A percentile compares a stretch with the other conserved stretches of the same genome.
Conservation (phyloP, 2,888 invertebrate genomes). For the Macaria notata region DNA sequence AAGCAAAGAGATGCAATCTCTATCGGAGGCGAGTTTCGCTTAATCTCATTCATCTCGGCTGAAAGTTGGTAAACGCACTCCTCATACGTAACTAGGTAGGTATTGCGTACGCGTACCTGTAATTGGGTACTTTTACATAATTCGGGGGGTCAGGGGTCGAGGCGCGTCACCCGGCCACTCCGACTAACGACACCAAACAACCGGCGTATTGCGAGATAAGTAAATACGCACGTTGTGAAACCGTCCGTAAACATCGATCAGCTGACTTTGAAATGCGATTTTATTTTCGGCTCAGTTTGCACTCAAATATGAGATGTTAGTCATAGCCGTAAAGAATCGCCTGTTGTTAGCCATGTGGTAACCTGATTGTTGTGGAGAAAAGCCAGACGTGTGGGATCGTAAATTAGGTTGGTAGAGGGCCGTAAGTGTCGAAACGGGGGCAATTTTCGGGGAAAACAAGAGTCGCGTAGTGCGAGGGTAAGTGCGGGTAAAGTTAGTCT, state of each 20-base stretch:
- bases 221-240: constrained; percentile 32
- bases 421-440: constrained; percentile 14
- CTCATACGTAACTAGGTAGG: constrained; percentile 8
- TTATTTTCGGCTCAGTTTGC: constrained; percentile 17
- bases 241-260: constrained; percentile 29
- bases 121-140: constrained; percentile 37
- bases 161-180: constrained; percentile 33
- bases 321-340: constrained; percentile 21
- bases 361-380: constrained; percentile 28
- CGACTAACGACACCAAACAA: constrained; percentile 39
- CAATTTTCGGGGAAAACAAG: constrained; percentile 39
- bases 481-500: constrained; percentile 51
- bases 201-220: constrained; percentile 35
- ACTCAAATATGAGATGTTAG: constrained; percentile 25
- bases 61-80: constrained; percentile 10
- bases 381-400: constrained; percentile 29
- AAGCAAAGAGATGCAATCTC: constrained; percentile 13
- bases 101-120: constrained; percentile 2
- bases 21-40: constrained; percentile 14
- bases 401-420: constrained; percentile 20
- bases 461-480: constrained; percentile 32
- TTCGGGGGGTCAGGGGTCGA: constrained; percentile 45
- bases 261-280: constrained; percentile 27
- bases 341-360: constrained; percentile 28
- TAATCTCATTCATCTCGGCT: constrained; percentile 20